Conservation (phyloP, 2,888 invertebrate genomes). For the Athalia rosae region DNA sequence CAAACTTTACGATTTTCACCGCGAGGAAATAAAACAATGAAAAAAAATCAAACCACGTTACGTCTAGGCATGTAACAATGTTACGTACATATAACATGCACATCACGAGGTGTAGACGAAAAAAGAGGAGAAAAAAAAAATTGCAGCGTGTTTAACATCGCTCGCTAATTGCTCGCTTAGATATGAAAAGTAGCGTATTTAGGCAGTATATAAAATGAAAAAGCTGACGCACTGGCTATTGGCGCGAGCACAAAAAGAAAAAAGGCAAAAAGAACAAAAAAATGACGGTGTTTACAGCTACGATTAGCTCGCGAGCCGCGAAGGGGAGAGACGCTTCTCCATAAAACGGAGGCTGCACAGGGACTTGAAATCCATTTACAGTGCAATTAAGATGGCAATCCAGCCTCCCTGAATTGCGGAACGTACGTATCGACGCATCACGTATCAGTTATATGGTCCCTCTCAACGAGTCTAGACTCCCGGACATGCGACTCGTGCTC, state of each 20-base stretch:
- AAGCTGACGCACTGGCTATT: neutral
- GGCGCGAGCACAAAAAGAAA: neutral
- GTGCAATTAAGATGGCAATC: conserved; percentile 30
- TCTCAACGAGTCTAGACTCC: no score
- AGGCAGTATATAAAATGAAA: neutral
- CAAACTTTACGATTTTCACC: neutral
- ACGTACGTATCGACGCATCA: neutral
- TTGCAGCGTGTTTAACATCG: neutral
- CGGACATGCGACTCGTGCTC: no score
- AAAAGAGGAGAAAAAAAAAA: no score
- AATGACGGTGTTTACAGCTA: conserved; percentile 22
- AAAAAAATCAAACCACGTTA: neutral
- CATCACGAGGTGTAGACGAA: neutral
- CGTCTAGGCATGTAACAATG: no score
- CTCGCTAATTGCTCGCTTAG: conserved; percentile 3
- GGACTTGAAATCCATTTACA: conserved; percentile 3
- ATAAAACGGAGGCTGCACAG: conserved; percentile 5
- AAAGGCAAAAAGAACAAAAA: neutral
- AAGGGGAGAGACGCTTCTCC: neutral
- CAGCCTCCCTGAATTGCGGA: neutral
- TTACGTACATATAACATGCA: no score
- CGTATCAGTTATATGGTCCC: no score
- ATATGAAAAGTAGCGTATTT: neutral
- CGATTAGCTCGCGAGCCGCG: conserved; percentile 17
- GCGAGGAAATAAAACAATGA: neutral